A percentile compares a stretch with the other conserved stretches of the same genome.
Conservation (phyloP, 2,888 invertebrate species). For the Cephus sareptanus region DNA sequence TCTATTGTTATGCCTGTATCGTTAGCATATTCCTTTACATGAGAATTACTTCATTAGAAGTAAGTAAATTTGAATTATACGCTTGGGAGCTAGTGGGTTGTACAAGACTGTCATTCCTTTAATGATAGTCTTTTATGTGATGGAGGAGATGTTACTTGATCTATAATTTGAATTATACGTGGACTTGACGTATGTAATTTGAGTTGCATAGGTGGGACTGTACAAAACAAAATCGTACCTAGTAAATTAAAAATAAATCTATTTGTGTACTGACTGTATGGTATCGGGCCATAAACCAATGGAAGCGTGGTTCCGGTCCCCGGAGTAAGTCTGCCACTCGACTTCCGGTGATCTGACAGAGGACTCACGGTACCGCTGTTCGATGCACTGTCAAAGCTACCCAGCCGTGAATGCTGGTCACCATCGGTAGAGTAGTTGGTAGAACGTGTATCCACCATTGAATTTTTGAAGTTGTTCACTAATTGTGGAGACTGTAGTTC, state of each 20-base stretch:
- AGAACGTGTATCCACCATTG: conserved; percentile 37
- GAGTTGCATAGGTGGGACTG: not conserved
- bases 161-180: not conserved
- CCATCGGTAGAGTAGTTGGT: not conserved
- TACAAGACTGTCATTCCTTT: not conserved
- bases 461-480: conserved; percentile 51
- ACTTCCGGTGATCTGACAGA: conserved; percentile 19
- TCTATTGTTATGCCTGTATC: not conserved
- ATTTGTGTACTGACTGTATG: conserved; percentile 77
- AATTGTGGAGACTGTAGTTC: conserved; percentile 54
- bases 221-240: not conserved
- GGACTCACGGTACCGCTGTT: conserved; percentile 29
- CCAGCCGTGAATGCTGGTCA: not conserved
- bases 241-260: not conserved
- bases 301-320: conserved; percentile 72
- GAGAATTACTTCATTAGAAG: not conserved
- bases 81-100: not conserved
- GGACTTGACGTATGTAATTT: not conserved
- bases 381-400: conserved; percentile 25
- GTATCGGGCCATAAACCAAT: conserved; percentile 79
- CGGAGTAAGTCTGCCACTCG: conserved; percentile 23
- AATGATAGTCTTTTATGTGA: not conserved
- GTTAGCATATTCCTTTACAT: not conserved
- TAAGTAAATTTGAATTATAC: not conserved
- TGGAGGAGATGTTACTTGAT: not conserved